Evolutionary conservation across 1,140 invertebrate genomes (phyloP), one percentile per base, ranked within the genome.

Genomic region (Pseudachorutes palmiensis): DNA sequence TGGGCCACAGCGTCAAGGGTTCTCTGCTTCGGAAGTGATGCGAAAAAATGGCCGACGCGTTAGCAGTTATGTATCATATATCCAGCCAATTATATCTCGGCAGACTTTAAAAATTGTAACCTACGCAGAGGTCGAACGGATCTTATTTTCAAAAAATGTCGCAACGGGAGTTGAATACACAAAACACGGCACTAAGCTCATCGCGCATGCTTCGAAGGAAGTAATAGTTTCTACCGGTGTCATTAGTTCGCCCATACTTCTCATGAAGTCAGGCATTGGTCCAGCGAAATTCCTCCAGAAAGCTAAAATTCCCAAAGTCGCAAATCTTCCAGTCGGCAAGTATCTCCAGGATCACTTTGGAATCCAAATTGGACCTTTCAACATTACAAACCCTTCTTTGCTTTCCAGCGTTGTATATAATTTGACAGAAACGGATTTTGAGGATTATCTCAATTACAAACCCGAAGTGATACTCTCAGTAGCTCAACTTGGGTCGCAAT

Each of bases 271-370:
- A 57, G 80, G 80, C 41, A 72, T 81, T 45, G 80, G 80, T 24
- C 77, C 78, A 2, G 69, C 60, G 26, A 70, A 72, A 5, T 75
- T 81, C 61, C 63, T 81, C 1, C 31, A 73, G 2, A 61, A 71
- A 22, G 24, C 69, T 16, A 49, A 67, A 45, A 41, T 66, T 14
- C 48, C 65, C 19, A 45, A 64, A 9, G 24, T 61, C 14, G 59
- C 70, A 55, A 78, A 81, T 65, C 74, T 82, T 14, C 82, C 81
- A 0, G 82, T 83, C 1, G 82, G 82, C 1, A 71, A 79, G n/a
- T 82, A 83, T 73, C 74, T 83, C 0, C 76, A 76, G 66, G 76
- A 70, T 31, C 69, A 70, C 30, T 33, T 49, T 16, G 16, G 33
- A 2, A 26, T 68, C 2, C 33, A 30, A 0, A 12, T 67, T 0